Evolutionary conservation across 92 coral and sea anemone species (phyloP).

Genomic region (Ricordea florida): DNA sequence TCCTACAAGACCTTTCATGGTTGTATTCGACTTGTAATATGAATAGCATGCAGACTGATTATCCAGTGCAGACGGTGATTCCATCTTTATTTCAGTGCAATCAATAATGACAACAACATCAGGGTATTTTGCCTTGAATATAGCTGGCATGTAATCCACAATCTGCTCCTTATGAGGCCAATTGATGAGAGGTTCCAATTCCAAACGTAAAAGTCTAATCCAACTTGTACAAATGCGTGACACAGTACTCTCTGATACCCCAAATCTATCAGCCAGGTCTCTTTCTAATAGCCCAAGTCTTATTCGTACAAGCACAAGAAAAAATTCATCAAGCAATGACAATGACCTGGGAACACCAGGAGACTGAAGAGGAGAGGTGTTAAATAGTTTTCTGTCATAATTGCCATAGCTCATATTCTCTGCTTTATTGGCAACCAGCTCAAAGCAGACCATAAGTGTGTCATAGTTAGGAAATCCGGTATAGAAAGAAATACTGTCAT

Average conservation of each 20-base stretch:
- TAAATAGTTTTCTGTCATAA: conserved; percentile 16
- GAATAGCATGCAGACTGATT: conserved; percentile 57
- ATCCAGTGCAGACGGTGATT: conserved; percentile 66
- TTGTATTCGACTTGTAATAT: conserved; percentile 57
- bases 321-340: conserved; percentile 62
- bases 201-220: conserved; percentile 42
- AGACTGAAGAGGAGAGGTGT: conserved; percentile 35
- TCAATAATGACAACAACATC: conserved; percentile 62
- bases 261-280: conserved; percentile 63
- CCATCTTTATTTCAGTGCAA: conserved; percentile 69
- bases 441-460: conserved; percentile 64
- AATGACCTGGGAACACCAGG: conserved; percentile 48
- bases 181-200: conserved; percentile 54
- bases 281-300: conserved; percentile 55
- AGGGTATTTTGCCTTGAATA: conserved; percentile 55
- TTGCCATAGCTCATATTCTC: conserved; percentile 51
- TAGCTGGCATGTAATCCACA: conserved; percentile 58
- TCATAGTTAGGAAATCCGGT: conserved; percentile 61
- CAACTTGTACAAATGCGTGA: conserved; percentile 53
- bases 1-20: conserved; percentile 69
- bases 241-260: conserved; percentile 49
- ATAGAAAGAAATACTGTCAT: conserved; percentile 57
- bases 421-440: conserved; percentile 59
- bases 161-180: conserved; percentile 72
- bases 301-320: conserved; percentile 41